Percentiles rank a stretch among this genome's conserved stretches.
Evolutionary conservation across 2,888 invertebrate species (phyloP).

Genomic region (Apotomis betuletana): DNA sequence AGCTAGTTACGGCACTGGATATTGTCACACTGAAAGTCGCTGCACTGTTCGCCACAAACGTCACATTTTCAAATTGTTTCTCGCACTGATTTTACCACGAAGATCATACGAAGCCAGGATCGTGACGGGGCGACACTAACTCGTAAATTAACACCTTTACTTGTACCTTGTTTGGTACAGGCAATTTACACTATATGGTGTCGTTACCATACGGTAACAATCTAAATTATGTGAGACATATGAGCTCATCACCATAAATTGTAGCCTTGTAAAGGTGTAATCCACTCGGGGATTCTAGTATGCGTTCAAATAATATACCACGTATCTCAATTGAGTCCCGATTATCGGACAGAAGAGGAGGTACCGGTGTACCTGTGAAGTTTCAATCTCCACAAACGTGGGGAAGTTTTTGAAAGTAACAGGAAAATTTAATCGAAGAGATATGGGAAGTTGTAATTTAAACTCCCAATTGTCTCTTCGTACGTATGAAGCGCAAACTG

Average conservation of each 20-base stretch:
- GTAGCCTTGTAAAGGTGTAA: slow-evolving; percentile 45
- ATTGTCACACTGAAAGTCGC: slow-evolving; percentile 17
- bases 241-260: slow-evolving; percentile 3
- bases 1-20: not conserved
- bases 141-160: slow-evolving; percentile 9
- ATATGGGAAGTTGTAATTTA: too few relatives aligned
- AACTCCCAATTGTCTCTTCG: too few relatives aligned
- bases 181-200: slow-evolving; percentile 24
- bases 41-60: not conserved
- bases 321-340: too few relatives aligned
- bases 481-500: too few relatives aligned
- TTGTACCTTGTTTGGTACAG: slow-evolving; percentile 17
- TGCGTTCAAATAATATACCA: too few relatives aligned
- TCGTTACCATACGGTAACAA: slow-evolving; percentile 1
- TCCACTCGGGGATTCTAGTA: too few relatives aligned
- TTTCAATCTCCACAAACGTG: too few relatives aligned
- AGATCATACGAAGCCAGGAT: not conserved
- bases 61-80: not conserved
- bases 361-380: too few relatives aligned
- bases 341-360: too few relatives aligned
- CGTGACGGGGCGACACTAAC: not conserved
- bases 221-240: not conserved
- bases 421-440: too few relatives aligned
- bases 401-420: too few relatives aligned
- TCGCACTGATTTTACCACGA: slow-evolving; percentile 5